Evolutionary conservation across 2,797 vertebrate genomes (phyloP).

Genomic region (Anniella stebbinsi): DNA sequence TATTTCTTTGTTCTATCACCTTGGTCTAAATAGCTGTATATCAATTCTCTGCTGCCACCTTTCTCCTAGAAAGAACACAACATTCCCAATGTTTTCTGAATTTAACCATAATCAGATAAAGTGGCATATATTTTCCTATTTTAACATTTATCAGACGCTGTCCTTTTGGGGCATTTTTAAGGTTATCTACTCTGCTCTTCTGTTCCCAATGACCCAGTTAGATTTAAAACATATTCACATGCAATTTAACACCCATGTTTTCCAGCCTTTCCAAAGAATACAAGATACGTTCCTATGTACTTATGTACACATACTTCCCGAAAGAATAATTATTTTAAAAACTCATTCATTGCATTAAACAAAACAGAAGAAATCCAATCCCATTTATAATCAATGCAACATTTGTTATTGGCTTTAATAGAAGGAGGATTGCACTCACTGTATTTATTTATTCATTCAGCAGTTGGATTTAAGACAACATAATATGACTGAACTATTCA

Average conservation of each 20-base stretch:
- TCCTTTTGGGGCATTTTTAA: not conserved
- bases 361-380: not conserved
- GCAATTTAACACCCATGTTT: fast-evolving
- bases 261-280: not conserved
- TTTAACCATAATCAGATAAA: not conserved
- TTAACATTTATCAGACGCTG: not conserved
- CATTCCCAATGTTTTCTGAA: not conserved
- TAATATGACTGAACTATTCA: constrained; percentile 10
- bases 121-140: not conserved
- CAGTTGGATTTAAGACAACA: not conserved
- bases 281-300: not conserved
- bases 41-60: constrained; percentile 33
- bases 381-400: not conserved
- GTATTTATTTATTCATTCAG: not conserved
- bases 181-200: not conserved
- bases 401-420: not conserved
- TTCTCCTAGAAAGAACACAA: constrained; percentile 4
- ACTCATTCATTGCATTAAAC: not conserved
- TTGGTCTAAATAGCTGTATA: not conserved
- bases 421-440: not conserved
- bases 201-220: not conserved
- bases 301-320: not conserved
- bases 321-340: not conserved
- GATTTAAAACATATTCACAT: constrained; percentile 5
- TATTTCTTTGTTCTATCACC: not conserved